A percentile compares a stretch with the other conserved stretches of the same genome.
Conservation (phyloP, 2,113 vertebrate genomes). For the Willisornis vidua region DNA sequence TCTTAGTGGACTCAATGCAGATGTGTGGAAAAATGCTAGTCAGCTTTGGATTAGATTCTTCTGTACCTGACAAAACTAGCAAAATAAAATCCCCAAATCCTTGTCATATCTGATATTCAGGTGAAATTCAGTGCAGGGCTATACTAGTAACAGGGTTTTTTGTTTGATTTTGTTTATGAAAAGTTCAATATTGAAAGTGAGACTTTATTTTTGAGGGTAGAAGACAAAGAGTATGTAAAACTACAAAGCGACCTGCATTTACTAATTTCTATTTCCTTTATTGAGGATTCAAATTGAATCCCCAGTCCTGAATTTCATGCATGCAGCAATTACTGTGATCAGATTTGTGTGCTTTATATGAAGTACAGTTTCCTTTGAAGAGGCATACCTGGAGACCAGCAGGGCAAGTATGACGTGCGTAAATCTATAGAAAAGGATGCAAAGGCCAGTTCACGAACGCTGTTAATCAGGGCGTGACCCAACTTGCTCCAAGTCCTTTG, state of each 20-base stretch:
- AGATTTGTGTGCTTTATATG: background rate
- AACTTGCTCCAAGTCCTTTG: background rate
- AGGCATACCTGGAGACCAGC: rapidly evolving
- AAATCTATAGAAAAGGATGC: background rate
- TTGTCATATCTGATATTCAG: background rate
- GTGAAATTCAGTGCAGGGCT: background rate
- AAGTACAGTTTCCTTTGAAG: background rate
- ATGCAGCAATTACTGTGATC: background rate
- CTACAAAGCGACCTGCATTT: background rate
- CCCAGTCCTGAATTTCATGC: background rate
- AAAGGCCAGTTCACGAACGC: background rate
- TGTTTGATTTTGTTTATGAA: background rate
- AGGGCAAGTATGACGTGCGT: rapidly evolving
- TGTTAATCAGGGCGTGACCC: background rate
- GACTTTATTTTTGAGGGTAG: background rate
- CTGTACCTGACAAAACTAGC: background rate
- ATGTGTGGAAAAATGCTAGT: background rate
- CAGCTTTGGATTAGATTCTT: background rate
- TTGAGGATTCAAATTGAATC: background rate
- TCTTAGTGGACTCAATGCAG: background rate
- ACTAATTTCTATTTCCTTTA: background rate
- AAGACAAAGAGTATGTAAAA: background rate
- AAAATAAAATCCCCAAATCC: background rate
- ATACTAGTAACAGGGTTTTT: background rate
- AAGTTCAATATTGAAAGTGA: background rate